A percentile compares a stretch with the other conserved stretches of the same genome.
Evolutionary conservation across 2,797 vertebrate genomes (phyloP).

Genomic region (Cuculus canorus): DNA sequence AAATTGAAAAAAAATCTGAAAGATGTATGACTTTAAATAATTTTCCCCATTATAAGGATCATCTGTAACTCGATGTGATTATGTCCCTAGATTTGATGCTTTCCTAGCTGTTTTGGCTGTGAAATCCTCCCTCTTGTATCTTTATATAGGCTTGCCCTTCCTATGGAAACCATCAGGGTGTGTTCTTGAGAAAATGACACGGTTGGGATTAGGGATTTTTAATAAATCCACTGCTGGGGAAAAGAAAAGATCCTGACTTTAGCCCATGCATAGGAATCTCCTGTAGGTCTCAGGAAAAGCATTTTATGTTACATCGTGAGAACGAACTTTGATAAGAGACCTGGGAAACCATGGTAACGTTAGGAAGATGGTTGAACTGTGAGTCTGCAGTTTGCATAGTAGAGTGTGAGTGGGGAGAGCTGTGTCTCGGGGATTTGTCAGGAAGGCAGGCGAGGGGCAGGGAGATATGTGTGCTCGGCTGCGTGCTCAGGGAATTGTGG

Average conservation of each 20-base stretch:
- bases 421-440: rapidly evolving
- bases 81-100: not conserved
- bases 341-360: conserved; percentile 33
- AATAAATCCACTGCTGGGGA: not conserved
- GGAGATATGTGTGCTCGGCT: not conserved
- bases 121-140: not conserved
- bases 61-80: not conserved
- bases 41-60: not conserved
- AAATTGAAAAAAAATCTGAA: not conserved
- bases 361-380: not conserved
- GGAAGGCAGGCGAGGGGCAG: not conserved
- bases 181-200: not conserved
- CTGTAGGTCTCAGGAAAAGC: not conserved
- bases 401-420: not conserved
- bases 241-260: not conserved
- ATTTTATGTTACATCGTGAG: not conserved
- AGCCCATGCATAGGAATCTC: not conserved
- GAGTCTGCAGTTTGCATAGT: not conserved
- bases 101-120: not conserved
- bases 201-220: not conserved
- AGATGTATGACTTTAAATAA: conserved; percentile 8
- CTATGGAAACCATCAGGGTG: not conserved
- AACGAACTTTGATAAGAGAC: not conserved
- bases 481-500: rapidly evolving
- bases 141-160: not conserved